Evolutionary conservation across 2,888 invertebrate genomes (phyloP).

Genomic region (Caenorhabditis sp.): DNA sequence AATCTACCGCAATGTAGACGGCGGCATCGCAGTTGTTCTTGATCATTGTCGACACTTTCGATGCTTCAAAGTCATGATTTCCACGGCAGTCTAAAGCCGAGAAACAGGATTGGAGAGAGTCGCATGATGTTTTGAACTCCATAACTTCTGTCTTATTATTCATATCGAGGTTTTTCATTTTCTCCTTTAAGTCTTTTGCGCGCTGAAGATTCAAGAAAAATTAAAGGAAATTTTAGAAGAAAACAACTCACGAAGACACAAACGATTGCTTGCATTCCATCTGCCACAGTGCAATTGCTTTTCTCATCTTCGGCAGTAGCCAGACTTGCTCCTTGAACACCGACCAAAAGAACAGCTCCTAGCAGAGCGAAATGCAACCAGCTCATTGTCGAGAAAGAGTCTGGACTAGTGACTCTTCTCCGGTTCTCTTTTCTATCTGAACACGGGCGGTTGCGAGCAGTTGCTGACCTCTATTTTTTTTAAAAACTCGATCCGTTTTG

Average conservation of each 20-base stretch:
- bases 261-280: background rate
- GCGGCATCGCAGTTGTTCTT: conserved; percentile 24
- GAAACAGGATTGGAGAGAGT: background rate
- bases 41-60: too few relatives aligned
- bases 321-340: background rate
- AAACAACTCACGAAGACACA: background rate
- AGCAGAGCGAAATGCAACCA: too few relatives aligned
- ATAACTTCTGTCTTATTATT: background rate
- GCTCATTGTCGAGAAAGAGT: too few relatives aligned
- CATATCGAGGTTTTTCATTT: background rate
- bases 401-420: too few relatives aligned
- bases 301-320: background rate
- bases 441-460: too few relatives aligned
- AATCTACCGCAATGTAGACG: background rate
- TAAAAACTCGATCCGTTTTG: too few relatives aligned
- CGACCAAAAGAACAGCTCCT: background rate
- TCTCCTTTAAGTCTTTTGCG: background rate
- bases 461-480: too few relatives aligned
- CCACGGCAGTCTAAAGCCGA: too few relatives aligned
- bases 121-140: background rate
- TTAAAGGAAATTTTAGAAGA: too few relatives aligned
- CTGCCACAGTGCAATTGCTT: background rate
- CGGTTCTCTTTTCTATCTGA: too few relatives aligned
- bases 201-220: too few relatives aligned
- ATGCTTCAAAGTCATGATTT: too few relatives aligned